A percentile compares a stretch with the other conserved stretches of the same genome.
Conservation (phyloP, 1,140 invertebrate species). For the Gryllus bimaculatus region DNA sequence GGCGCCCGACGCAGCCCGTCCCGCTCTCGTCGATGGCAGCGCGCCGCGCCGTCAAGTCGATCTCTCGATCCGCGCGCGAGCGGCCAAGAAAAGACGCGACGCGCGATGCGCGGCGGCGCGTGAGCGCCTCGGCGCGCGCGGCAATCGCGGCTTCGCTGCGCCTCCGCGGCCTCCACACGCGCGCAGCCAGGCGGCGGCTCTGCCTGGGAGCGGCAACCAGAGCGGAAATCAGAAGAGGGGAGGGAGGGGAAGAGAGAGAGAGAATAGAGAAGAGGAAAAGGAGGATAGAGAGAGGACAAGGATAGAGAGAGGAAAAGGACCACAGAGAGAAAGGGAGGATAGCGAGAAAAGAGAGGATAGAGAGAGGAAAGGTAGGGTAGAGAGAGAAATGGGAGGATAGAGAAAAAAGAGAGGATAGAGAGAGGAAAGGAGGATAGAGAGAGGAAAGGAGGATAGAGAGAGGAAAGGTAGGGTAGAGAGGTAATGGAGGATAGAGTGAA, state of each 20-base stretch:
- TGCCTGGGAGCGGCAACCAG: no score
- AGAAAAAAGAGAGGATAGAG: neutral
- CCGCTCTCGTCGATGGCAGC: no score
- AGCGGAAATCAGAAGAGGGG: neutral
- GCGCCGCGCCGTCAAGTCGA: no score
- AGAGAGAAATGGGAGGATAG: neutral
- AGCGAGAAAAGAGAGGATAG: neutral
- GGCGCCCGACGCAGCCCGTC: no score
- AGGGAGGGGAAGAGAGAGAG: no score
- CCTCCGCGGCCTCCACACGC: no score
- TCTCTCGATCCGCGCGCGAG: no score
- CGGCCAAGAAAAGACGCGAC: no score
- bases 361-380: neutral
- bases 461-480: neutral
- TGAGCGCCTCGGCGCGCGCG: no score
- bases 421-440: neutral
- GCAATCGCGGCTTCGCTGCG: no score
- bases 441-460: neutral
- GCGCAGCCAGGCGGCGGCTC: no score
- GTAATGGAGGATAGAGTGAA: neutral
- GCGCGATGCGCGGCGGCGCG: no score
- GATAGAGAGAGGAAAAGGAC: neutral
- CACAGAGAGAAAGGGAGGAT: neutral
- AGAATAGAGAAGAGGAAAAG: neutral
- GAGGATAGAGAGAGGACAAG: neutral